Percentiles rank a stretch among this genome's conserved stretches.
These are phyloP conservation scores for Pilophorus perplexus DNA, from an alignment of 2,888 invertebrate species.

Conservation along the genomic window DNA sequence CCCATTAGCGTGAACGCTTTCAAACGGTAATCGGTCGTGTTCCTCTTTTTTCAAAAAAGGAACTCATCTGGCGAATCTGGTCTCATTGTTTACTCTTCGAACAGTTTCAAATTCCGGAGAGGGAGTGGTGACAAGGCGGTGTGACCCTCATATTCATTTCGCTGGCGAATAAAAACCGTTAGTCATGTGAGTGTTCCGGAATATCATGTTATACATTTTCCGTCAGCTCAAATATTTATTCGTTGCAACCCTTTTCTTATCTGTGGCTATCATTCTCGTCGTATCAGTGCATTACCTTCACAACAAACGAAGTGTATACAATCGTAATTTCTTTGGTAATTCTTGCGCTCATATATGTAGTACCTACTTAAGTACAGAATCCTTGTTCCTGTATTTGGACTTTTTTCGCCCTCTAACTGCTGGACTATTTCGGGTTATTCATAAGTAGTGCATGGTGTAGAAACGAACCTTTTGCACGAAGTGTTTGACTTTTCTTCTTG, in stretches of 20 bases:
- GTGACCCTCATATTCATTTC: conserved; percentile 10
- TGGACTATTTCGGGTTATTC: too few species aligned
- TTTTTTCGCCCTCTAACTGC: not conserved
- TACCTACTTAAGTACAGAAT: too few species aligned
- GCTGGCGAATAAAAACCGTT: conserved; percentile 31
- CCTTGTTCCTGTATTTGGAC: too few species aligned
- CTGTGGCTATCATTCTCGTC: conserved; percentile 15
- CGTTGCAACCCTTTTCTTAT: conserved; percentile 22
- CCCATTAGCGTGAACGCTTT: too few species aligned
- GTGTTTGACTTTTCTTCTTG: too few species aligned
- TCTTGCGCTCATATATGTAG: not conserved
- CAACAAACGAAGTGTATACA: conserved; percentile 15
- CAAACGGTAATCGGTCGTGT: too few species aligned
- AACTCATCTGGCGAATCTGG: conserved; percentile 8
- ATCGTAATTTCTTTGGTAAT: conserved; percentile 18
- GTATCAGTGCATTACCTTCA: conserved; percentile 32
- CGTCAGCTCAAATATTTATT: conserved; percentile 17
- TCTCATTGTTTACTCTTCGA: conserved; percentile 25
- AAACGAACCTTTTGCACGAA: too few species aligned
- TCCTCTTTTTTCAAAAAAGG: too few species aligned
- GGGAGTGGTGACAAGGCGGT: conserved; percentile 22
- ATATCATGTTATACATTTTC: conserved; percentile 34
- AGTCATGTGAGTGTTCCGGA: conserved; percentile 37
- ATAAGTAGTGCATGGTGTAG: too few species aligned
- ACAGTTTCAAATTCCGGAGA: conserved; percentile 30